A percentile compares a stretch with the other conserved stretches of the same genome.
These are phyloP conservation scores for Plagiodera versicolora DNA, from an alignment of 2,888 invertebrate species.

Conservation along the genomic window DNA sequence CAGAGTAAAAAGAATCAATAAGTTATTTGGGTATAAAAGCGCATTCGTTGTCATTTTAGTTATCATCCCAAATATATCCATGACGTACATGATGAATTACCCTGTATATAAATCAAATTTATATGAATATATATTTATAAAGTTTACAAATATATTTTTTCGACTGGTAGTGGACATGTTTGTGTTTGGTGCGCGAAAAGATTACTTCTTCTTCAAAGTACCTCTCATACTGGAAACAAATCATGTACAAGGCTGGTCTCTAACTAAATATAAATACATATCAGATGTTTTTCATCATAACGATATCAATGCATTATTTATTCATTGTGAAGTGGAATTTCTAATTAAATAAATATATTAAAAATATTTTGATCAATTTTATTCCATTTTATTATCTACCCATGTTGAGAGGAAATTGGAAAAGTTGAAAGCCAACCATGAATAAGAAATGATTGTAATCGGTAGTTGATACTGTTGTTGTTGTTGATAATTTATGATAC, in stretches of 20 bases:
- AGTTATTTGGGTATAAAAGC: too few relatives aligned
- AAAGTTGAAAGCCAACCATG: too few relatives aligned
- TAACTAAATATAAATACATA: slow-evolving; percentile 45
- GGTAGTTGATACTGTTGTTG: too few relatives aligned
- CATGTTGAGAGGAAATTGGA: too few relatives aligned
- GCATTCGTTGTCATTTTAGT: neutral
- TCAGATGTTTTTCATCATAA: slow-evolving; percentile 48
- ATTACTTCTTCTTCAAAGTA: slow-evolving; percentile 39
- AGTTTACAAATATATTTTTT: slow-evolving; percentile 54
- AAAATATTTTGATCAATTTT: too few relatives aligned
- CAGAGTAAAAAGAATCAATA: too few relatives aligned
- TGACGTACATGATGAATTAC: slow-evolving; percentile 9
- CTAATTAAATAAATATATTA: slow-evolving; percentile 51
- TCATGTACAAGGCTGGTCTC: slow-evolving; percentile 49
- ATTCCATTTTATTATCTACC: too few relatives aligned
- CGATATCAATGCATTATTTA: slow-evolving; percentile 46
- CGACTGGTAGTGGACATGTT: slow-evolving; percentile 50
- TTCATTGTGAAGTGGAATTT: slow-evolving; percentile 51
- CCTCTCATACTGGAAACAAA: slow-evolving; percentile 33
- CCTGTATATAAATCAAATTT: slow-evolving; percentile 31
- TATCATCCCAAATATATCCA: too few relatives aligned
- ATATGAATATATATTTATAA: slow-evolving; percentile 37
- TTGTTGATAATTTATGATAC: too few relatives aligned
- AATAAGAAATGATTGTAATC: too few relatives aligned
- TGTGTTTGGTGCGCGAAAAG: slow-evolving; percentile 49